Conservation (phyloP, 2,888 invertebrate species). For the Tineola bisselliella region DNA sequence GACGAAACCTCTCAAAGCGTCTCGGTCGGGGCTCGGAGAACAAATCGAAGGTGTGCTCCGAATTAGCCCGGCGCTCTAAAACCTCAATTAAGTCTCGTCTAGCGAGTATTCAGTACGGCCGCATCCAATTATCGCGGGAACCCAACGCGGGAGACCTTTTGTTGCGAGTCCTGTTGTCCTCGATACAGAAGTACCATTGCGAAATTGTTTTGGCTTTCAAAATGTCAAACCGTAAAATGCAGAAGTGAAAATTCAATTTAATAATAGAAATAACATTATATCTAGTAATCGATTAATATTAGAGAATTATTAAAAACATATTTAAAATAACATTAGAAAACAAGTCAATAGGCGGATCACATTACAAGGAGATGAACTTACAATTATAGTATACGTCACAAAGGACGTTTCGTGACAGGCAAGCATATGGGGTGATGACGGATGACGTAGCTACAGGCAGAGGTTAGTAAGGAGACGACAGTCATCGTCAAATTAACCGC, state of each 20-base stretch:
- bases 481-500: conserved; percentile 56
- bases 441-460: conserved; percentile 26
- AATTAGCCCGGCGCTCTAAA: conserved; percentile 64
- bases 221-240: not conserved
- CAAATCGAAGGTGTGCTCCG: conserved; percentile 58
- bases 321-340: not conserved
- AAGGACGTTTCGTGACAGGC: conserved; percentile 21
- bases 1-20: conserved; percentile 47
- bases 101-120: conserved; percentile 61
- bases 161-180: conserved; percentile 33
- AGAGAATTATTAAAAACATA: too few relatives aligned
- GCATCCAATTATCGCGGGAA: conserved; percentile 61
- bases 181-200: conserved; percentile 8
- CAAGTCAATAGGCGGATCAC: not conserved
- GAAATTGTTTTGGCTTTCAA: conserved; percentile 8
- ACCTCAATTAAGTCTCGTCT: conserved; percentile 68
- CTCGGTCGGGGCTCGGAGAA: conserved; percentile 19
- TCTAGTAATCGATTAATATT: not conserved
- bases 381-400: conserved; percentile 49
- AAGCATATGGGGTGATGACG: conserved; percentile 35
- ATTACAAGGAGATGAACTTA: conserved; percentile 42
- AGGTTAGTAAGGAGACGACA: conserved; percentile 27
- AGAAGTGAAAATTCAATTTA: not conserved
- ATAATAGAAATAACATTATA: not conserved
- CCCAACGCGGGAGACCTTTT: conserved; percentile 35